Base-by-base conservation (phyloP, 1,140 invertebrate species). In the Brachionus koreanus region DNA sequence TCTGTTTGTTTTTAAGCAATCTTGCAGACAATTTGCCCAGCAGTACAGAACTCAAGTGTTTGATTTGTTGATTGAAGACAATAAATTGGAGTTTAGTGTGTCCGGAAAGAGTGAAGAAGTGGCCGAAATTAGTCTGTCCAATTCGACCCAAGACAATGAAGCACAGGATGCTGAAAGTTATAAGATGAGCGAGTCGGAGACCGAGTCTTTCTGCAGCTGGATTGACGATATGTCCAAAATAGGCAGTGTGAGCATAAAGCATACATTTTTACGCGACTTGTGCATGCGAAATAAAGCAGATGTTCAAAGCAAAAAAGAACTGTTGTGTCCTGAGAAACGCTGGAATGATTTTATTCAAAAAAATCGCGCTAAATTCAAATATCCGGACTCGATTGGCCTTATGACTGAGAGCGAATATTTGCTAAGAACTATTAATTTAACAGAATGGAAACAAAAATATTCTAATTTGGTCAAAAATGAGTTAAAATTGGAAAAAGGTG, bases 211-310 rank as follows among this genome's bases (percentile, higher is more conserved):
- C 29, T 46, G 39, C 23, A 3, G 43, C 12, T 74, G 69, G 69
- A 74, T 74, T 25, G 69, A 74, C 25, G 39, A 74, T 23, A 74
- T 74, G 69, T 74, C 69, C 39, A 43, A 46, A 12, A 74, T 74
- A 12, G 39, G 39, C 7, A 46, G 39, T 49, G 7, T 74, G 6
- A 49, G 69, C 39, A 74, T 74, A 25, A 74, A 74, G n/a, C 43
- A 74, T 25, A 74, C 69, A 7, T 74, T 46, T 46, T 74, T 74
- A 25, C 16, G 69, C 7, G 69, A 74, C 12, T 46, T 74, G n/a
- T 23, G n/a, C 29, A 10, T 43, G 1, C 39, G 37, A 0, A 46
- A 23, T 5, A 74, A 74, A 46, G 16, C 69, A 12, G 39, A 74
- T 9, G 33, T 23, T 29, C n/a, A 46, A 10, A 25, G 9, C 13